Evolutionary conservation across 2,113 vertebrate genomes (phyloP), one percentile per base, ranked within the genome.

Genomic region (Cyprinodon variegatus): DNA sequence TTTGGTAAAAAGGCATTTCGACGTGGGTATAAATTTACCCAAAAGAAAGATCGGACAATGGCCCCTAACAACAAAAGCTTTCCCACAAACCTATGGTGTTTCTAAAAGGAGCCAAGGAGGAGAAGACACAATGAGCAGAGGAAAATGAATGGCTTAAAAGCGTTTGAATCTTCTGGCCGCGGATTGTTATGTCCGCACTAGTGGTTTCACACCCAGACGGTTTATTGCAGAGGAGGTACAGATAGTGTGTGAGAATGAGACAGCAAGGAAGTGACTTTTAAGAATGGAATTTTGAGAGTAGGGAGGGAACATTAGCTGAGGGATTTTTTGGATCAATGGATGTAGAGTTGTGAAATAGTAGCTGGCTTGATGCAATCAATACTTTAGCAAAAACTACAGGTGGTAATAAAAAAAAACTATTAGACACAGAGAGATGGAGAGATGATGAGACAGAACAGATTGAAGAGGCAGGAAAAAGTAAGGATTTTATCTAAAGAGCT

Each of bases 1-100:
- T 77, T 60, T 53, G 39, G 40, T 59, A 36, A 12, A 22, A 37
- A n/a, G 74, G 17, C 15, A 11, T 60, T 81, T 83, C 71, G 82
- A 48, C 39, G 78, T 36, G 77, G 62, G 63, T 79, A 86, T 79
- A 78, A 85, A 80, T 84, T 86, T 86, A 62, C 72, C 74, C 72
- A 75, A 71, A 22, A 74, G 72, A 77, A 77, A 62, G 63, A 72
- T 72, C 66, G 72, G 65, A 72, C 68, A 81, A 80, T 77, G 66
- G 71, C 36, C 60, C 14, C 50, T 46, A 74, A 86, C 76, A 76
- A 78, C 74, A 86, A 77, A 69, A 72, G 77, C 29, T 80, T 84
- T 72, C 62, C 65, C 85, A 75, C 62, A 88, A 81, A 83, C 74
- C 20, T 86, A 77, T 86, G 72, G 68, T 62, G 66, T 79, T 81